Evolutionary conservation across 2,888 invertebrate genomes (phyloP), one percentile per base, ranked within the genome.

Genomic region (Heteromurus nitidus): DNA sequence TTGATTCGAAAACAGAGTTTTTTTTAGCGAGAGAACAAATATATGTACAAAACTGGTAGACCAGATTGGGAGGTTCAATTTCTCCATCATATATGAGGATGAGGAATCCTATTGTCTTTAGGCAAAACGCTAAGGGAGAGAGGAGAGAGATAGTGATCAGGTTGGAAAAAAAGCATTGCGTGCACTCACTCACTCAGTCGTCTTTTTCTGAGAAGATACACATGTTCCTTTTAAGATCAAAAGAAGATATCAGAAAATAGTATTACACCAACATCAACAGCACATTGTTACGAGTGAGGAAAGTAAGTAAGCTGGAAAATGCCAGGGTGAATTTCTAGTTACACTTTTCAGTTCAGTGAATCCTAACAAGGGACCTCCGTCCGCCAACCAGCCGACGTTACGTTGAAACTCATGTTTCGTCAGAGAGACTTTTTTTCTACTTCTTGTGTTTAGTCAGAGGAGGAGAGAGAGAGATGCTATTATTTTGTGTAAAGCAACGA

Each of bases 291-390:
- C 36, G n/a, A 55, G n/a, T 47, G n/a, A 47, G 47, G 3, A 5
- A 36, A 53, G 3, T 18, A 42, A 30, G 47, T 50, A 65, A 67
- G 30, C 58, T 69, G 58, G 68, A 76, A 76, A 76, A 68, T 76
- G 68, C 47, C 60, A 44, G 68, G 31, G 60, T 47, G 44, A 68
- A 47, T 76, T 68, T 76, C 22, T 36, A 67, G 55, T 28, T 60
- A 42, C 30, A 30, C 47, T 76, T 76, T 76, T 31, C 68, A 60
- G 60, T 76, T 62, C 58, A 76, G 28, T 76, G 76, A 69, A 26
- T 68, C 62, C 62, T 76, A 76, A 76, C 76, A 76, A 76, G 76
- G 76, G 60, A 76, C 76, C 76, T 76, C 76, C 68, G 65, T 75
- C 75, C 75, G 75, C 75, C 75, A 75, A 75, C 75, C 65, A 67